A percentile compares a stretch with the other conserved stretches of the same genome.
These are phyloP conservation scores for Otolemur crassicaudatus DNA, from an alignment of 2,797 vertebrate species.

Conservation along the genomic window DNA sequence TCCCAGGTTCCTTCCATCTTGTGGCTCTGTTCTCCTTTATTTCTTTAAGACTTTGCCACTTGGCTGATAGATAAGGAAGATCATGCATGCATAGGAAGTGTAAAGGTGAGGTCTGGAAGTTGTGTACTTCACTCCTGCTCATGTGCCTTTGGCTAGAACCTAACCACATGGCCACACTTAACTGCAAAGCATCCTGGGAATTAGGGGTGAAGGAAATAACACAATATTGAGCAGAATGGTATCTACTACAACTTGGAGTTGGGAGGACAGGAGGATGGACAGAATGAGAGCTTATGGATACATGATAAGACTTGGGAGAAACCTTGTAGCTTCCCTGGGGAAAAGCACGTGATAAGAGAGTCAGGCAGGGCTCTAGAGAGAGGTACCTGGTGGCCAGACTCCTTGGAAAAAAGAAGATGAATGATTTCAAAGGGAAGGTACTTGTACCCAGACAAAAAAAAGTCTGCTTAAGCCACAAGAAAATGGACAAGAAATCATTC, in stretches of 20 bases:
- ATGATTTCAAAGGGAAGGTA: neutral
- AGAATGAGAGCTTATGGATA: neutral
- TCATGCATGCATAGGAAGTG: neutral
- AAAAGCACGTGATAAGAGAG: neutral
- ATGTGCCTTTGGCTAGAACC: neutral
- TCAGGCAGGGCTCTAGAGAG: neutral
- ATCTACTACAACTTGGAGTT: neutral
- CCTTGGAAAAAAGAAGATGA: neutral
- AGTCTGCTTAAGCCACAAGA: neutral
- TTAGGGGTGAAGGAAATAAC: neutral
- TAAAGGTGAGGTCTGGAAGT: neutral
- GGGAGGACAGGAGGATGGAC: neutral
- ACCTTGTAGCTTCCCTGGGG: neutral
- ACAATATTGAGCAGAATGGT: neutral
- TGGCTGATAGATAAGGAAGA: neutral
- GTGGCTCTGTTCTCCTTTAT: neutral
- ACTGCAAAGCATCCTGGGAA: neutral
- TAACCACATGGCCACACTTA: neutral
- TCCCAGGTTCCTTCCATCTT: neutral
- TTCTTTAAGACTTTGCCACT: neutral
- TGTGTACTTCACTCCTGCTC: neutral
- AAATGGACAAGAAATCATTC: conserved; percentile 28
- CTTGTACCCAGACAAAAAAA: neutral
- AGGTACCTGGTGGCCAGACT: neutral
- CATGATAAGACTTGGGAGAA: neutral